Conservation (phyloP, 2,888 invertebrate species). For the Chelonus formosanus region DNA sequence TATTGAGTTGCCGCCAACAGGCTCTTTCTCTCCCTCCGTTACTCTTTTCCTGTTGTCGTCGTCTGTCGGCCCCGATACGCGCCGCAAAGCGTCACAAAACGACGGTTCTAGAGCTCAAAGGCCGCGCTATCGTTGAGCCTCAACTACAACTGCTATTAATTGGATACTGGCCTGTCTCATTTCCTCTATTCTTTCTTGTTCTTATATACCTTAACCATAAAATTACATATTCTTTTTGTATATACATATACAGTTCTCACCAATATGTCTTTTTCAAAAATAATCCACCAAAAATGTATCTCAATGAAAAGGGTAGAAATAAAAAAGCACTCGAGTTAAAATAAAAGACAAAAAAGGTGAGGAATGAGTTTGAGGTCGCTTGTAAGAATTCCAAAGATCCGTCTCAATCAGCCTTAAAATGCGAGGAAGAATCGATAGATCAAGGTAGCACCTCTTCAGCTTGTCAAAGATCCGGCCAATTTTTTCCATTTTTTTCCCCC, state of each 20-base stretch:
- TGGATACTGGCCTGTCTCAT: conserved; percentile 37
- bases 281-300: background rate
- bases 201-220: background rate
- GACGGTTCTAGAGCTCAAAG: conserved; percentile 48
- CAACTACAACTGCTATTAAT: conserved; percentile 41
- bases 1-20: conserved; percentile 34
- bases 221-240: background rate
- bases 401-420: conserved; percentile 45
- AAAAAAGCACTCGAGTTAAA: background rate
- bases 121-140: conserved; percentile 37
- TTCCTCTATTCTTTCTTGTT: conserved; percentile 15
- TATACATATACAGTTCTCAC: no score
- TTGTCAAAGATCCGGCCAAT: conserved; percentile 25
- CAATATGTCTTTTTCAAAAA: no score
- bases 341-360: background rate
- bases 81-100: conserved; percentile 56
- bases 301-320: background rate
- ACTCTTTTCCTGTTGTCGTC: conserved; percentile 47
- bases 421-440: conserved; percentile 53
- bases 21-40: conserved; percentile 1
- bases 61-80: conserved; percentile 59
- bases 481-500: conserved; percentile 32
- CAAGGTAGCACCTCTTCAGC: conserved; percentile 51
- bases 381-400: conserved; percentile 39
- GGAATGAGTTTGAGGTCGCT: conserved; percentile 11